Base-by-base conservation (phyloP, 2,797 vertebrate genomes). In the Enteromius anoplus region DNA sequence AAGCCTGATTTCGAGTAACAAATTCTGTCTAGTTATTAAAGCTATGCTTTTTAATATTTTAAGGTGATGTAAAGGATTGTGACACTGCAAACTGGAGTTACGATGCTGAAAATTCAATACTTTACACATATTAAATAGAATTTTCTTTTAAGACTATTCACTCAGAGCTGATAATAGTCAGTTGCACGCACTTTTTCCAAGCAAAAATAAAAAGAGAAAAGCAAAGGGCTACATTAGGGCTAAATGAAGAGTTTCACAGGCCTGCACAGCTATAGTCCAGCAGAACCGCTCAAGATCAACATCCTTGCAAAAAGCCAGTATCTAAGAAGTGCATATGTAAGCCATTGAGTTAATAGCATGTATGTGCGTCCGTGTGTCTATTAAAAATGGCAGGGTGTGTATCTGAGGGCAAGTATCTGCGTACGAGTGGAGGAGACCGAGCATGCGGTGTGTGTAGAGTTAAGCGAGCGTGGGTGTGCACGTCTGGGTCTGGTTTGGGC, bases 401-500 rank as follows among this genome's bases (percentile, higher is more conserved):
- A 77, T 78, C 51, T 78, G 64, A 77, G 51, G 73, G 47, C 49
- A 58, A 80, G 58, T 68, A 76, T 76, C 58, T 83, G 75, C 40
- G 66, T 64, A 29, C 10, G 42, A 71, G 75, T 37, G 82, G 53
- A 58, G 62, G 53, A 60, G 47, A 75, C 73, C 12, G 6, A 72
- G 76, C 64, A 55, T 85, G 78, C 85, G 73, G 85, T 86, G 79
- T 82, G 82, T 72, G 45, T 78, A 76, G 82, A 71, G 64, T 84
- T 77, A 75, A 77, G 78, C 62, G 75, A 78, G 51, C 37, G 70
- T 84, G 87, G 86, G 82, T 84, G 82, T 84, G 58, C 78, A 83
- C 71, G 82, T 84, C 21, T 85, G 73, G 47, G 69, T 88, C 88
- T 92, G 89, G 92, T 91, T 89, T 76, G 82, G 85, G 85, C 88